A percentile compares a stretch with the other conserved stretches of the same genome.
These are phyloP conservation scores for Portunus trituberculatus DNA, from an alignment of 1,140 invertebrate genomes.

Conservation along the genomic window DNA sequence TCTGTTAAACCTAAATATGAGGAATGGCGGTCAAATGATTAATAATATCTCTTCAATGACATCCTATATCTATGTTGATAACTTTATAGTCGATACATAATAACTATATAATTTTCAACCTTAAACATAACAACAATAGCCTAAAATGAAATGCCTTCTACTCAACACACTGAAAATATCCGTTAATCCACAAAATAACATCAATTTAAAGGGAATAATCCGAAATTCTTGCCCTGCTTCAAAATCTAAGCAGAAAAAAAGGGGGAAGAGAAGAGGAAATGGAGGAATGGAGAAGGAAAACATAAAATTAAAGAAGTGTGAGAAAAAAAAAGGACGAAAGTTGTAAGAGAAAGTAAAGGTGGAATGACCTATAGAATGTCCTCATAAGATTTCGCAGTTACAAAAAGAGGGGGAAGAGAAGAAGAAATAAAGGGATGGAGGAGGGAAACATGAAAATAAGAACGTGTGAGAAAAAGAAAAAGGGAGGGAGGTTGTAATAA, in stretches of 20 bases:
- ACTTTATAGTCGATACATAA: no score
- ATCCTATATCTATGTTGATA: no score
- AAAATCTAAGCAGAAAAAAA: background rate
- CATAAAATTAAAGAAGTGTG: background rate
- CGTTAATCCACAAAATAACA: no score
- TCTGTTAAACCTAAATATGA: no score
- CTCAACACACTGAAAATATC: no score
- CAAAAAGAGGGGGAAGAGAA: background rate
- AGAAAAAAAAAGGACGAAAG: background rate
- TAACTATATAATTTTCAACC: no score
- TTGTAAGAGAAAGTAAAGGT: background rate
- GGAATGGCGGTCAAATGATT: no score
- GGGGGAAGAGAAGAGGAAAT: background rate
- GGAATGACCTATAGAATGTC: background rate
- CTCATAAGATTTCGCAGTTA: no score
- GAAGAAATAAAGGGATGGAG: background rate
- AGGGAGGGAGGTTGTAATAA: background rate
- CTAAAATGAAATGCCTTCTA: background rate
- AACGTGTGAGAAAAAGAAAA: background rate
- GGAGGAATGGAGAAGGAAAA: background rate
- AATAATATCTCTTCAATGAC: no score
- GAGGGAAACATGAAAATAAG: background rate
- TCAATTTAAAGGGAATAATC: no score
- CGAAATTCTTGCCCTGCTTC: no score
- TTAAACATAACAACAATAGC: background rate